These are phyloP conservation scores for Agriopis marginaria DNA, from an alignment of 2,888 invertebrate species.

Conservation along the genomic window DNA sequence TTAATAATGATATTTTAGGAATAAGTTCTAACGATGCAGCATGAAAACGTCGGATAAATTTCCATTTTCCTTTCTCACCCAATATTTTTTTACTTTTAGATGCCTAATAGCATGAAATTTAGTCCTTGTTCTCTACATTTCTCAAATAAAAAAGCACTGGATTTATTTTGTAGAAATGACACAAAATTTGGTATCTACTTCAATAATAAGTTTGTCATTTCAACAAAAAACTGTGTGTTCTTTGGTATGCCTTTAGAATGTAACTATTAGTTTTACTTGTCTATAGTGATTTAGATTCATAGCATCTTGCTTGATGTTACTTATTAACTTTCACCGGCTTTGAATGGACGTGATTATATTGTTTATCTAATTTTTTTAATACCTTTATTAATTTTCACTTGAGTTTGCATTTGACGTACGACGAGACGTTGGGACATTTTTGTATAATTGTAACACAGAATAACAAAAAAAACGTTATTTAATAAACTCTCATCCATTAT, in stretches of 20 bases:
- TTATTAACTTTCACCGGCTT: conserved; percentile 72
- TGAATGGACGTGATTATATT: conserved; percentile 69
- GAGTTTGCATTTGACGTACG: conserved; percentile 74
- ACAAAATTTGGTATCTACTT: not conserved
- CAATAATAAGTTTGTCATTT: not conserved
- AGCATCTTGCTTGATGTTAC: conserved; percentile 54
- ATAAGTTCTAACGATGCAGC: conserved; percentile 12
- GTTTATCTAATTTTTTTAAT: conserved; percentile 63
- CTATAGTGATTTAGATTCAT: conserved; percentile 41
- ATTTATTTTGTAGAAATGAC: conserved; percentile 4
- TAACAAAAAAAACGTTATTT: too few species aligned
- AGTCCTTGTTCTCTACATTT: conserved; percentile 27
- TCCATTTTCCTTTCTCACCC: conserved; percentile 37
- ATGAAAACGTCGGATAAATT: conserved; percentile 32
- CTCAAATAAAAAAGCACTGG: not conserved
- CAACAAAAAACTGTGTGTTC: conserved; percentile 4
- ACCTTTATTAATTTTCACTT: conserved; percentile 61
- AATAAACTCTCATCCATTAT: not conserved
- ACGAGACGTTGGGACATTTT: conserved; percentile 73
- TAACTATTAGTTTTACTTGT: conserved; percentile 43
- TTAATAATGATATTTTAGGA: conserved; percentile 25
- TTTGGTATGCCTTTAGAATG: conserved; percentile 14
- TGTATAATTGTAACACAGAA: not conserved
- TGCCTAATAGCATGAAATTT: conserved; percentile 59
- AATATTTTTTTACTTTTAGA: conserved; percentile 35